Evolutionary conservation across 2,797 vertebrate species (phyloP), one percentile per base, ranked within the genome.

Genomic region (Lerista edwardsae): DNA sequence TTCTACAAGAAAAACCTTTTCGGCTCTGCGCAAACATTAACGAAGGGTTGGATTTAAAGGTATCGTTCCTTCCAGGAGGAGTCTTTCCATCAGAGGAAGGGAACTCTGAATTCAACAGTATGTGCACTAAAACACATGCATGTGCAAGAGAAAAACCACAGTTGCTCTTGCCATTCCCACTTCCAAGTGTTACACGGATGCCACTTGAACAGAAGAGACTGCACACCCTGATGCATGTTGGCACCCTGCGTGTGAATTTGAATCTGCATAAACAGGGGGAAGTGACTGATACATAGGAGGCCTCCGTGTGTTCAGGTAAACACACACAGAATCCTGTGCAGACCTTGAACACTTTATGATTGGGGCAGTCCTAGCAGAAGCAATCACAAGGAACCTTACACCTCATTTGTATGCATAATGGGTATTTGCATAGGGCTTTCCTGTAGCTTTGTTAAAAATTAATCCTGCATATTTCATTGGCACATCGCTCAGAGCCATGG

Each of bases 1-100:
- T 41, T 84, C 87, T 83, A 91, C 87, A 91, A 90, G 91, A 73
- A 84, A 88, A 65, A 39, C 0, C 39, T 55, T 80, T 92, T 89
- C 64, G 44, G 39, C 69, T 10, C 25, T 72, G 9, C 4, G 34
- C 31, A 69, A 14, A 39, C 34, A 55, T 15, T 55, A 55, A 55
- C 4, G 14, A 17, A 3, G 4, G 15, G 51, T 19, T 55, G 51
- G 6, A 9, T 55, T 55, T 55, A 55, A 55, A 55, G 51, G 51
- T 15, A 2, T 3, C 51, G 1, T 55, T 55, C 15, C 51, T 55
- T 55, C 51, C 12, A 51, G 47, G 12, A 51, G 47, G 47, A 11
- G 47, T 51, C 8, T 11, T 51, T 51, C 12, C 51, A 55, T 55
- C 15, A 55, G 51, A 55, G 11, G 51, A 17, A 55, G 51, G 51